Evolutionary conservation across 2,888 invertebrate genomes (phyloP), one percentile per base, ranked within the genome.

Genomic region (Hedya salicella): DNA sequence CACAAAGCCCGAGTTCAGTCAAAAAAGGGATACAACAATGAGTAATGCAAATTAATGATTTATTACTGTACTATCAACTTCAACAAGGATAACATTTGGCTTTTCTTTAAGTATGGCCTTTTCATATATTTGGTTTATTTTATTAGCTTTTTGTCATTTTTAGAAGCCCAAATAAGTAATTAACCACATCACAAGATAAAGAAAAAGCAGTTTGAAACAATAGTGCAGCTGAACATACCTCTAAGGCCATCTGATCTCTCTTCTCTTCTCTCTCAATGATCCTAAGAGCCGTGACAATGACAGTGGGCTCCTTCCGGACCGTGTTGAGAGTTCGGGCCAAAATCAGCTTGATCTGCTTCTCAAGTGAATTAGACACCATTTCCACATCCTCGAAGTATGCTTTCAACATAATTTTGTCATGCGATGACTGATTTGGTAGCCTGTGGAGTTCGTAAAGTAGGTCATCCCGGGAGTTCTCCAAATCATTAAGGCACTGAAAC

Each of bases 221-320:
- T 0, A 8, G 9, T 5, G 25, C 5, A 25, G 6, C 8, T 16
- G 9, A 21, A 66, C 49, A 30, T 77, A 93, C 94, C 83, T 96
- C 95, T 70, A 96, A 78, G 9, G 98, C 97, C 88, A 97, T 96
- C 75, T 95, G 95, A 92, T 99, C 99, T 36, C 97, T 96, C 87
- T 97, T 97, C 80, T 99, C 99, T 86, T 99, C 99, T 62, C 99
- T 93, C 86, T 99, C 99, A 76, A 99, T 97, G 62, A 99, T 98
- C 72, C 99, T 93, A 40, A 99, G 86, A 0, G 98, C 98, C 6
- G 99, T 99, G 0, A 99, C 99, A 73, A 99, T 97, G 8, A 98
- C 96, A 0, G 97, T 98, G 0, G 98, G 98, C 80, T 98, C 97
- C 83, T 98, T 98, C 19, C 98, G 94, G 0, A 99, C 98, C 1